Evolutionary conservation across 2,797 vertebrate genomes (phyloP), one percentile per base, ranked within the genome.

Genomic region (Chiroxiphia lanceolata): DNA sequence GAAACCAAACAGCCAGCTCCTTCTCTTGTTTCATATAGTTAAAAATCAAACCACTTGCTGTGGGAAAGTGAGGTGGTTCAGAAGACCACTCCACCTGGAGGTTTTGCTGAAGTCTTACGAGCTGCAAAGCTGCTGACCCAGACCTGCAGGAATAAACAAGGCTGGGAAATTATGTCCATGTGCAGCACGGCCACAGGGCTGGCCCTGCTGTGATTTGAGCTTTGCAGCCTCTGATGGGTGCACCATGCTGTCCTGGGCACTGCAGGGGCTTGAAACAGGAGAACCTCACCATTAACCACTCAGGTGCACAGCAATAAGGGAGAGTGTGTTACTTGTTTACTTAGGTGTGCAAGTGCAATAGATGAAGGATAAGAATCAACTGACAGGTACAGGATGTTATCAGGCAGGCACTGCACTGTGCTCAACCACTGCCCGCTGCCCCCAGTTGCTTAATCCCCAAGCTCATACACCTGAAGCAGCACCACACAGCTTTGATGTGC

Each of bases 1-100:
- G 79, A 89, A 94, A 81, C 17, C 26, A 34, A 86, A 22, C 38
- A 36, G 34, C 34, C 83, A 94, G 57, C 57, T 70, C 87, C 60
- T 91, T 6, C 82, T 63, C 91, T 90, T 92, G 75, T 89, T 94
- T 92, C 47, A 87, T 72, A 57, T 13, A 60, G 86, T 93, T 89
- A 92, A 93, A 95, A 92, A 94, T 87, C 74, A 84, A 95, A 81
- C 81, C 90, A 68, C 78, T 83, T 40, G 5, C 78, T 65, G 48
- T 86, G 76, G 80, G 65, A 95, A 94, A 83, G 34, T 2, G 48
- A 89, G 70, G 69, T 47, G 57, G 12, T 69, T 44, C 45, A 33
- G 23, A 26, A 63, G 42, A 60, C 44, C 0, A 1, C 40, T 90
- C 36, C 47, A 81, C 20, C 13, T 36, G 75, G 63, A 47, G 18